Percentiles rank a stretch among this genome's conserved stretches.
Conservation (phyloP, 2,113 vertebrate species). For the Neogale vison region DNA sequence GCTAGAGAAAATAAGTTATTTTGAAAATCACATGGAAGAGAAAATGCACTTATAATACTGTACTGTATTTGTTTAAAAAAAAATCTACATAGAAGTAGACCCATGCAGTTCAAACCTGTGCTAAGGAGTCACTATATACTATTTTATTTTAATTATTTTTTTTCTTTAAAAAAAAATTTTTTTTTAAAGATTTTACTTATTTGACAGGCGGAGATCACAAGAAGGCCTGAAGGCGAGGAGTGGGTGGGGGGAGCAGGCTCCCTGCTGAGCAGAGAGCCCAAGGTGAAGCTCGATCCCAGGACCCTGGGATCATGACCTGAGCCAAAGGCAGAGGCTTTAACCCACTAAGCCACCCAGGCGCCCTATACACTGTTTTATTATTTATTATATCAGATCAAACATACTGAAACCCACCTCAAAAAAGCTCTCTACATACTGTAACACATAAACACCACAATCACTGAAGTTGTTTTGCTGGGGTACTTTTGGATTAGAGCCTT, state of each 20-base stretch:
- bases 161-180: too few relatives aligned
- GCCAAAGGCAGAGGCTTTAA: too few relatives aligned
- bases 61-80: neutral
- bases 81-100: neutral
- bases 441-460: slow-evolving; percentile 96
- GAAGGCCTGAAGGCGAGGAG: too few relatives aligned
- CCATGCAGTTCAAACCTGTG: neutral
- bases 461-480: slow-evolving; percentile 99
- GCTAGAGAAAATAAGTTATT: neutral
- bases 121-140: neutral
- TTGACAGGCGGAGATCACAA: too few relatives aligned
- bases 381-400: neutral
- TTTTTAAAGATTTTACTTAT: too few relatives aligned
- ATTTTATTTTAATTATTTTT: slow-evolving; percentile 30
- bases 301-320: too few relatives aligned
- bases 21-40: neutral
- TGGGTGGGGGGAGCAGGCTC: too few relatives aligned
- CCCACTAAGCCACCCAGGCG: too few relatives aligned
- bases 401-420: slow-evolving; percentile 91
- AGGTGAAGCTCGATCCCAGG: too few relatives aligned
- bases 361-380: neutral
- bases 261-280: too few relatives aligned
- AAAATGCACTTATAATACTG: neutral
- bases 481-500: slow-evolving; percentile 97
- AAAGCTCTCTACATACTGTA: slow-evolving; percentile 99